Conservation (phyloP, 2,888 invertebrate species). For the Oscheius onirici region DNA sequence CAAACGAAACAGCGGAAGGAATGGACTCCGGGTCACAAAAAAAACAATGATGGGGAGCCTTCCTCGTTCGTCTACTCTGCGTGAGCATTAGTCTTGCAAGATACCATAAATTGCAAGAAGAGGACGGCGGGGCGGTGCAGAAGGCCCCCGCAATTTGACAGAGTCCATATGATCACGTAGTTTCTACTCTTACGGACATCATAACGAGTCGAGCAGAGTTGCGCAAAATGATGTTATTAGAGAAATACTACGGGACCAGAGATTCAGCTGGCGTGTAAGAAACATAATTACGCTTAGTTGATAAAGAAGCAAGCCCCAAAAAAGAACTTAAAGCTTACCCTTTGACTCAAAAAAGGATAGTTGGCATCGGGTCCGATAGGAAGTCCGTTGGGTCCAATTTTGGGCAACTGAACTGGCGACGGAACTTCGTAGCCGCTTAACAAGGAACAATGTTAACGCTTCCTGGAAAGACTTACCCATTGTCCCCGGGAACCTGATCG, state of each 20-base stretch:
- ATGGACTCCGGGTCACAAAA: not conserved
- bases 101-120: conserved; percentile 29
- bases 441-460: not conserved
- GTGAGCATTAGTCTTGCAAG: conserved; percentile 25
- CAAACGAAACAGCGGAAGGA: conserved; percentile 2
- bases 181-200: too few species aligned
- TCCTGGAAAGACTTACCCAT: not conserved
- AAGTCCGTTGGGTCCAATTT: conserved; percentile 57
- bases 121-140: not conserved
- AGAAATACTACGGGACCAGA: too few species aligned
- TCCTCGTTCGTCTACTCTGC: conserved; percentile 12
- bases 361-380: conserved; percentile 42
- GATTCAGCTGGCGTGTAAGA: not conserved
- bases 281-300: not conserved
- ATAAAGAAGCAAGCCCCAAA: not conserved
- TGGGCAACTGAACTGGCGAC: conserved; percentile 36
- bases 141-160: conserved; percentile 10
- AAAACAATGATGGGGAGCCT: not conserved
- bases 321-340: conserved; percentile 36
- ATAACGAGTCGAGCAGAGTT: too few species aligned
- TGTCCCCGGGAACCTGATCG: conserved; percentile 38
- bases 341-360: conserved; percentile 52
- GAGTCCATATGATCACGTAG: not conserved
- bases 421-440: conserved; percentile 21
- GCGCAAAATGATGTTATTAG: too few species aligned